Evolutionary conservation across 2,797 vertebrate genomes (phyloP), one percentile per base, ranked within the genome.

Genomic region (Characodon lateralis): DNA sequence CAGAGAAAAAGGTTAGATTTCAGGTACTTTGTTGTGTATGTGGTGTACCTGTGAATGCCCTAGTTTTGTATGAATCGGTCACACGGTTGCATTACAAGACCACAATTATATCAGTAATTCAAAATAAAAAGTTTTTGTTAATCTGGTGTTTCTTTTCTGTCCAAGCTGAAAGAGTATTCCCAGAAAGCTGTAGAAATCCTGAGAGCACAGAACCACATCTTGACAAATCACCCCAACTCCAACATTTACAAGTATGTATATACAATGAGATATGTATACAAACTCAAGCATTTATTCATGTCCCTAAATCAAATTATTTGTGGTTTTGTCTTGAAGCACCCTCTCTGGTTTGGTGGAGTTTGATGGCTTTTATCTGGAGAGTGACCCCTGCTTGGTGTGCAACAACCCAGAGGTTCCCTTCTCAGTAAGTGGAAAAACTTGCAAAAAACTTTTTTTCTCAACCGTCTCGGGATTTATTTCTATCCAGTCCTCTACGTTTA

Each of bases 331-430:
- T 26, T 91, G 2, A 88, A 99, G 98, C 92, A 99, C 98, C 0
- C 94, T 99, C 53, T 99, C 98, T 72, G 98, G 98, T 70, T 94
- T 99, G 7, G 98, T 99, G 89, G 98, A 99, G 84, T 99, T 99
- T 73, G 98, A 99, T 89, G 98, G 98, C 6, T 99, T 99, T 89
- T 99, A 94, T 87, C 90, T 99, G 83, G 98, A 99, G 94, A 99
- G 98, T 28, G 98, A 99, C 53, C 98, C 98, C 65, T 99, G 98
- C 89, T 94, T 99, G 68, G 98, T 99, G 77, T 99, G 98, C 92
- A 99, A 99, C 94, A 99, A 99, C 76, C 98, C 98, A 0, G 98
- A 99, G 94, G 98, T 99, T 89, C 97, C 98, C 0, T 98, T 99
- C 83, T 99, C 98, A 72, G 98, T 99, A 91, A 56, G 91, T 91